Evolutionary conservation across 2,797 vertebrate genomes (phyloP), one percentile per base, ranked within the genome.

Genomic region (Loriculus beryllinus): DNA sequence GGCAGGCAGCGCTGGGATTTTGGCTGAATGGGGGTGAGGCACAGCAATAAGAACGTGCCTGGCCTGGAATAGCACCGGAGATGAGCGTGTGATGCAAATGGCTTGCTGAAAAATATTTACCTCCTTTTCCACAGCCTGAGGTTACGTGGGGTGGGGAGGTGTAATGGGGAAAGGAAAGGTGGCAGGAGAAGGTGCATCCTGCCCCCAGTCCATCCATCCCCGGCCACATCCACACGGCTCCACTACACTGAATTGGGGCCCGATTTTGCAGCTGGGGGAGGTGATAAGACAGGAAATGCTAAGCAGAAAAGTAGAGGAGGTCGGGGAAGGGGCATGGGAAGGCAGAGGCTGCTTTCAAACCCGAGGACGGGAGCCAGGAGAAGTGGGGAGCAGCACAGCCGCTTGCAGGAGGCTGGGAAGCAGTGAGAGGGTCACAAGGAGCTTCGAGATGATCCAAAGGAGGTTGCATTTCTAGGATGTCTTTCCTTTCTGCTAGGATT

Each of bases 271-370:
- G 89, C 82, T 31, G 82, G 19, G 28, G 56, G 65, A 86, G 49
- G 19, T 1, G 64, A 16, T 18, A 23, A 10, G 67, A 83, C 89
- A 63, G 69, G 91, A 91, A 86, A 82, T 0, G 3, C 65, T 2
- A 57, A 89, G 71, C 42, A 82, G 84, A 60, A 26, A 20, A 26
- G 72, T 69, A 31, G 60, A 84, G 77, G 86, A 77, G 26, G 57
- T 72, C 31, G 6, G 16, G 22, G 80, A 68, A 70, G 86, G 90
- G 95, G 84, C 81, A 82, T 56, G 51, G 84, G 95, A 95, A 94
- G 93, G 82, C 79, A 81, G 91, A 82, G 22, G 47, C 43, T 82
- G 86, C 47, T 81, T 35, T 12, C 6, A 12, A 25, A 1, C 57
- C 49, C 5, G 1, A 71, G 86, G 63, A 9, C 2, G 7, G 70